Percentiles rank a stretch among this genome's conserved stretches.
Conservation (phyloP, 2,888 invertebrate genomes). For the Orthosia gracilis region DNA sequence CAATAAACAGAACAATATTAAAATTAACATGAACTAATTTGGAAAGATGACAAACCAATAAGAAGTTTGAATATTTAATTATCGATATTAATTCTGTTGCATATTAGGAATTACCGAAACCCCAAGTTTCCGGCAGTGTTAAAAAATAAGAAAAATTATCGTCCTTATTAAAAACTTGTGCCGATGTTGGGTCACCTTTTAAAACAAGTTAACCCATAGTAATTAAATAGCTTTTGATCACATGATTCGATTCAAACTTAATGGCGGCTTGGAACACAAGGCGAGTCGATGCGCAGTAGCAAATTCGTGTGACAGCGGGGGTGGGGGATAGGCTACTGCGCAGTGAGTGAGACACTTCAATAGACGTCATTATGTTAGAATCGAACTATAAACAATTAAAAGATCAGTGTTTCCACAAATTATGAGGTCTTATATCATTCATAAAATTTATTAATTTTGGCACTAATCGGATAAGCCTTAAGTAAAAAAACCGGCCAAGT, state of each 20-base stretch:
- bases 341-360: too few species aligned
- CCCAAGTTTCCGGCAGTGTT: background rate
- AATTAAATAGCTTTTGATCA: background rate
- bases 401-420: background rate
- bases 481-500: background rate
- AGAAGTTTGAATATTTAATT: slow-evolving; percentile 23
- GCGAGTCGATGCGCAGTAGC: too few species aligned
- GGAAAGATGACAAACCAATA: slow-evolving; percentile 24
- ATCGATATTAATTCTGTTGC: slow-evolving; percentile 18
- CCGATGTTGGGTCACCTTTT: slow-evolving; percentile 1
- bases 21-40: slow-evolving; percentile 28
- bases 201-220: slow-evolving; percentile 6
- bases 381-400: background rate
- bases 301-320: too few species aligned
- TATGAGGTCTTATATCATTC: background rate
- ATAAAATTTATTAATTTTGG: background rate
- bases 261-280: too few species aligned
- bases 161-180: background rate
- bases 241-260: too few species aligned
- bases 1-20: background rate
- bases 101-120: slow-evolving; percentile 15
- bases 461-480: background rate
- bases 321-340: too few species aligned
- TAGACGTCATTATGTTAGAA: too few species aligned
- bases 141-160: slow-evolving; percentile 3